phyloP scores from a whole-genome alignment of 2,797 vertebrate species.

The Poeciliopsis paucimaculata region DNA sequence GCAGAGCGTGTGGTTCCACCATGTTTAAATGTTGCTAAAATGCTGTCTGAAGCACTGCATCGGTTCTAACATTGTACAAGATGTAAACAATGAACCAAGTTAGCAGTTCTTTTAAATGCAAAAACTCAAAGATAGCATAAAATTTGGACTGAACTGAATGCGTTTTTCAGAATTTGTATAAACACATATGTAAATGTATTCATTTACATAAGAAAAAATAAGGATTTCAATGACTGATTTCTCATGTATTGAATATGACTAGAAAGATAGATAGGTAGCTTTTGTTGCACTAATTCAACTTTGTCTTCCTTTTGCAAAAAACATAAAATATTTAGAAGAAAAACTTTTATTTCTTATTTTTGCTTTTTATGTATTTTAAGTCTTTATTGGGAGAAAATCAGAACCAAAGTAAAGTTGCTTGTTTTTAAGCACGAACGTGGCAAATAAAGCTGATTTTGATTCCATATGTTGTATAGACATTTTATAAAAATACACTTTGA shows the following conservation, averaged over 20 bases:
- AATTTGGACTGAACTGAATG: background rate
- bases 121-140: background rate
- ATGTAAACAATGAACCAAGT: background rate
- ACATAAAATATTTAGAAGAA: background rate
- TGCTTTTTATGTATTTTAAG: background rate
- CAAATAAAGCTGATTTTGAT: background rate
- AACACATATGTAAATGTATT: too few relatives aligned
- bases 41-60: background rate
- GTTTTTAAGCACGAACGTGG: background rate
- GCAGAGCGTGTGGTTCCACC: background rate
- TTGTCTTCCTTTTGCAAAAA: background rate
- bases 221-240: background rate
- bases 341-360: background rate
- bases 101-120: background rate
- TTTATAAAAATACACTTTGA: background rate
- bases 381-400: background rate
- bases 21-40: background rate
- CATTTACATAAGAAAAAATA: background rate
- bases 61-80: background rate
- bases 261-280: background rate
- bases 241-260: background rate
- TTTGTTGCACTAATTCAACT: background rate
- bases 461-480: background rate
- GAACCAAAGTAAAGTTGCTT: background rate
- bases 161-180: background rate